Conservation (phyloP, 2,113 vertebrate species). For the Uria aalge region DNA sequence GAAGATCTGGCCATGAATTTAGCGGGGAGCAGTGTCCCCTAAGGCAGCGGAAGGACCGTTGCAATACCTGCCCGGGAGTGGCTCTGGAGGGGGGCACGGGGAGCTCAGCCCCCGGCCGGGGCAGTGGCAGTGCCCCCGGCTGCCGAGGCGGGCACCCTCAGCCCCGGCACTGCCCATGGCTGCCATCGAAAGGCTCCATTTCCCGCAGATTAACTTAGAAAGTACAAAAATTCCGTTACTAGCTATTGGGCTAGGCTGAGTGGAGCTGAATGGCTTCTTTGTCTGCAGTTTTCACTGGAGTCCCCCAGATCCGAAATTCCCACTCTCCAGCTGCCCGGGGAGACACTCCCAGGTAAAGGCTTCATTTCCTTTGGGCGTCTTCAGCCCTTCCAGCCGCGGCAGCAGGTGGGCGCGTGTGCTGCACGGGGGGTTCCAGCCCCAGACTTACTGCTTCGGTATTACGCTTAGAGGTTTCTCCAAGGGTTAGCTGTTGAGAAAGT, state of each 20-base stretch:
- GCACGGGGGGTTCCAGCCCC: neutral
- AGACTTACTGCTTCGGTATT: too few relatives aligned
- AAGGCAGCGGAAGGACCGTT: rapidly evolving
- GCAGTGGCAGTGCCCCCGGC: neutral
- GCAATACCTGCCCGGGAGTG: neutral
- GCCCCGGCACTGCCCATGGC: neutral
- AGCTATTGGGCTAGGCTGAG: neutral
- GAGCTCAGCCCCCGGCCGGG: neutral
- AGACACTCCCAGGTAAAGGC: neutral
- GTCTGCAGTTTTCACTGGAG: neutral
- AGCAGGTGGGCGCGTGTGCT: neutral
- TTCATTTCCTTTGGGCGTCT: neutral
- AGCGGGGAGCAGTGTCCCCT: neutral
- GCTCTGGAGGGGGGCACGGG: neutral
- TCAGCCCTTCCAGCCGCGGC: neutral
- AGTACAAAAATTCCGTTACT: neutral
- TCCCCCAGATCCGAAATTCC: neutral
- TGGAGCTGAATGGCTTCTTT: neutral
- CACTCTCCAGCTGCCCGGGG: too few relatives aligned
- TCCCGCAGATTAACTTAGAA: neutral
- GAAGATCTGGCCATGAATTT: neutral
- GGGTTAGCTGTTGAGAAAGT: neutral
- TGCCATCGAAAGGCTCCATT: neutral
- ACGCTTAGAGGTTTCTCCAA: neutral
- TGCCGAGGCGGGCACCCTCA: neutral